A percentile compares a stretch with the other conserved stretches of the same genome.
phyloP scores from a whole-genome alignment of 2,113 vertebrate species.

The Danionella cerebrum region DNA sequence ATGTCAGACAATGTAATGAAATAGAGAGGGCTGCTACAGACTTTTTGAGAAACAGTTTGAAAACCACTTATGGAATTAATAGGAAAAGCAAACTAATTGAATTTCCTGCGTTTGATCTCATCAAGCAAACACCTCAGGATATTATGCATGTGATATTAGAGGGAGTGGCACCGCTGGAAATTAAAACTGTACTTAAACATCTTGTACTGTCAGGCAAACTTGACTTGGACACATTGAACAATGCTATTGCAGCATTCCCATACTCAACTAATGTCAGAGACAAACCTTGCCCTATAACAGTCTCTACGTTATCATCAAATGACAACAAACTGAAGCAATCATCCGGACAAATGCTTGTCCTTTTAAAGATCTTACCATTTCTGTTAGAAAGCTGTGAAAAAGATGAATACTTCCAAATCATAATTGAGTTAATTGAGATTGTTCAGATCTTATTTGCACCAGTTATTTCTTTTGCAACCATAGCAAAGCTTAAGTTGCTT shows the following conservation, averaged over 20 bases:
- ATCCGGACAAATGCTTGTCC: constrained; percentile 29
- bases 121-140: constrained; percentile 25
- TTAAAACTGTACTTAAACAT: constrained; percentile 22
- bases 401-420: constrained; percentile 4
- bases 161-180: constrained; percentile 26
- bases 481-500: constrained; percentile 10
- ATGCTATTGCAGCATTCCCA: constrained; percentile 17
- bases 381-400: constrained; percentile 14
- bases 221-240: constrained; percentile 23
- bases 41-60: background rate
- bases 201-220: constrained; percentile 19
- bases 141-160: constrained; percentile 24
- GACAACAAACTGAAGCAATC: constrained; percentile 27
- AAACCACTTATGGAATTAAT: constrained; percentile 19
- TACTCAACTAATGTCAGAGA: constrained; percentile 26
- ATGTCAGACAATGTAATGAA: background rate
- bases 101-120: constrained; percentile 26
- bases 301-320: constrained; percentile 24
- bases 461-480: constrained; percentile 8
- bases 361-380: constrained; percentile 26
- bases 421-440: constrained; percentile 23
- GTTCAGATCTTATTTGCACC: constrained; percentile 21
- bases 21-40: background rate
- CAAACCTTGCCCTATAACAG: constrained; percentile 18
- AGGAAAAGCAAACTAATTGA: constrained; percentile 24